Conservation (phyloP, 2,113 vertebrate species). For the Cacatua alba region DNA sequence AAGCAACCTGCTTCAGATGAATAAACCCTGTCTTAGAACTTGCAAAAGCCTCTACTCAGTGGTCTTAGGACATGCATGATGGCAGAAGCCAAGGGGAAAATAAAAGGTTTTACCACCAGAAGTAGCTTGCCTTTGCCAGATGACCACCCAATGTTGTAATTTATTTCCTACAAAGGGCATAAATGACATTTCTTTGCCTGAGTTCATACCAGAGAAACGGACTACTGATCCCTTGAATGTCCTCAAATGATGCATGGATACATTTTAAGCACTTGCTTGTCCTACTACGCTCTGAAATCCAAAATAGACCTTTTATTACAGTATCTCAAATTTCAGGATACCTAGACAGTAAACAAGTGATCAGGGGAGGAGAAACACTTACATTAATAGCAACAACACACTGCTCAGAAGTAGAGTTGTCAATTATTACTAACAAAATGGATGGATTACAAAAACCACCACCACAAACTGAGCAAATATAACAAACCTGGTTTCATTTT, state of each 20-base stretch:
- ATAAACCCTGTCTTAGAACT: rapidly evolving
- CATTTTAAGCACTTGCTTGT: constrained; percentile 28
- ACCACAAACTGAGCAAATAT: neutral
- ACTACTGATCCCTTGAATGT: neutral
- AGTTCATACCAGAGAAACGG: neutral
- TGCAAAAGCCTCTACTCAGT: neutral
- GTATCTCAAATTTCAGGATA: constrained; percentile 27
- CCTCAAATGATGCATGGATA: neutral
- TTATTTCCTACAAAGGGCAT: neutral
- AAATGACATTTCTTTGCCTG: neutral
- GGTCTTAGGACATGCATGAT: neutral
- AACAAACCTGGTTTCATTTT: neutral
- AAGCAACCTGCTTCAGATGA: neutral
- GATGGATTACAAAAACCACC: neutral
- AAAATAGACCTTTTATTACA: constrained; percentile 23
- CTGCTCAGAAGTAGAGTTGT: neutral
- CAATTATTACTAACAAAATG: constrained; percentile 15
- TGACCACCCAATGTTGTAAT: neutral
- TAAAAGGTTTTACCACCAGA: neutral
- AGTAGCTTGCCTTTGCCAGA: neutral
- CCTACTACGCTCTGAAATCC: neutral
- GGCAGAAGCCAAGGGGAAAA: neutral
- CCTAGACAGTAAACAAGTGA: constrained; percentile 38
- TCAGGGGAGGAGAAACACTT: constrained; percentile 16
- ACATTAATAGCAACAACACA: constrained; percentile 24